Conservation (phyloP, 2,888 invertebrate species). For the Mimumesa dahlbomi region DNA sequence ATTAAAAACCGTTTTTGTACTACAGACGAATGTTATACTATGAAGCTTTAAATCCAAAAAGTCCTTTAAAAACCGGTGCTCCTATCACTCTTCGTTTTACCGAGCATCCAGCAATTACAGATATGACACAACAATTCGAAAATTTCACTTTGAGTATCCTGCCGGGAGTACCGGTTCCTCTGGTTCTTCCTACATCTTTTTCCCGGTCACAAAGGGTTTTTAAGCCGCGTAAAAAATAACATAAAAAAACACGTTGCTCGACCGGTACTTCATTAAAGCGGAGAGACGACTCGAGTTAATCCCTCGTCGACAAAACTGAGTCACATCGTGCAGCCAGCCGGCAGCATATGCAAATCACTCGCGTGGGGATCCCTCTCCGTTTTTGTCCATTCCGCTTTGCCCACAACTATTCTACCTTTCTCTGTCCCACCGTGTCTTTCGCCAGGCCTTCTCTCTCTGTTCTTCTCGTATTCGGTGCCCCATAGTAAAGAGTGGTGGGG, state of each 20-base stretch:
- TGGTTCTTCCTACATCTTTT: constrained; percentile 8
- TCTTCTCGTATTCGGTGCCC: constrained; percentile 25
- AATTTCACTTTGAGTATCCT: constrained; percentile 3
- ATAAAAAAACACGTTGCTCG: constrained; percentile 15
- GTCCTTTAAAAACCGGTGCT: background rate
- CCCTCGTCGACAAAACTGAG: constrained; percentile 67
- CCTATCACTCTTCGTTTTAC: no score
- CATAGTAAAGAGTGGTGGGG: constrained; percentile 58
- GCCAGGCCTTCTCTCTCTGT: constrained; percentile 2
- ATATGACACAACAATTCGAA: constrained; percentile 21
- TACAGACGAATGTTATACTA: no score
- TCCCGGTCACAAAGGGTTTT: constrained; percentile 5
- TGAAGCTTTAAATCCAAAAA: no score
- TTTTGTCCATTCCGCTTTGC: constrained; percentile 17
- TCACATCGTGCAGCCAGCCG: constrained; percentile 72
- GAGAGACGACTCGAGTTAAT: constrained; percentile 66
- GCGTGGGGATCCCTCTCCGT: constrained; percentile 59
- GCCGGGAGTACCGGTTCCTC: constrained; percentile 2
- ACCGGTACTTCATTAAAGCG: constrained; percentile 64
- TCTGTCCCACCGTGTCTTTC: constrained; percentile 3
- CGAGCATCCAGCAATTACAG: constrained; percentile 7
- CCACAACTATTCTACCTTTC: constrained; percentile 23
- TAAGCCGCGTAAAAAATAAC: constrained; percentile 7
- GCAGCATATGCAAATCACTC: constrained; percentile 71
- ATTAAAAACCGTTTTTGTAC: no score